A percentile compares a stretch with the other conserved stretches of the same genome.
These are phyloP conservation scores for Zygaena filipendulae DNA, from an alignment of 2,888 invertebrate genomes.

Conservation along the genomic window DNA sequence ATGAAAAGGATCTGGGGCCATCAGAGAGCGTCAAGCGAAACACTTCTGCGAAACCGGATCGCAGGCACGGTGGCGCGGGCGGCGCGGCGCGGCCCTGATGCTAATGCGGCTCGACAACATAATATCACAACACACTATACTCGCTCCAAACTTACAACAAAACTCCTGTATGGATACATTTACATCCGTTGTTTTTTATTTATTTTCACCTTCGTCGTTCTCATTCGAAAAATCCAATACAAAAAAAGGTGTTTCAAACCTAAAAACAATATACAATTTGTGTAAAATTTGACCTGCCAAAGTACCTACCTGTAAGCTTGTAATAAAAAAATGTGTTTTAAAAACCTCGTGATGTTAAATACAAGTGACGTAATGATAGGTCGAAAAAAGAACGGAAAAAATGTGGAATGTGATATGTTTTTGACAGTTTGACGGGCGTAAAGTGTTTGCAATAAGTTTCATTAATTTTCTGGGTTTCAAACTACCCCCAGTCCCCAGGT, in stretches of 20 bases:
- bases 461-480: slow-evolving; percentile 43
- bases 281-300: no score
- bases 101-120: slow-evolving; percentile 42
- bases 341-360: no score
- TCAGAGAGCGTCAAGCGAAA: slow-evolving; percentile 49
- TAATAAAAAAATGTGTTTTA: no score
- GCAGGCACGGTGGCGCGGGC: slow-evolving; percentile 18
- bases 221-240: no score
- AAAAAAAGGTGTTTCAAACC: no score
- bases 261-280: no score
- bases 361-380: slow-evolving; percentile 36
- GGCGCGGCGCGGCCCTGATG: slow-evolving; percentile 28
- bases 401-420: slow-evolving; percentile 53
- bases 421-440: slow-evolving; percentile 61
- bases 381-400: slow-evolving; percentile 35
- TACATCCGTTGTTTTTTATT: slow-evolving; percentile 42
- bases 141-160: slow-evolving; percentile 44
- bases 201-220: slow-evolving; percentile 35
- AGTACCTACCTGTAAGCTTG: no score
- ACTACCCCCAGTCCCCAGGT: slow-evolving; percentile 29
- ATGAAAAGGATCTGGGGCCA: slow-evolving; percentile 31
- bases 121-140: slow-evolving; percentile 55
- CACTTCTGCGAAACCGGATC: slow-evolving; percentile 62
- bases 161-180: slow-evolving; percentile 59
- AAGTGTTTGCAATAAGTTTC: slow-evolving; percentile 50